Conservation (phyloP, 2,888 invertebrate genomes). For the Ennomos quercinarius region DNA sequence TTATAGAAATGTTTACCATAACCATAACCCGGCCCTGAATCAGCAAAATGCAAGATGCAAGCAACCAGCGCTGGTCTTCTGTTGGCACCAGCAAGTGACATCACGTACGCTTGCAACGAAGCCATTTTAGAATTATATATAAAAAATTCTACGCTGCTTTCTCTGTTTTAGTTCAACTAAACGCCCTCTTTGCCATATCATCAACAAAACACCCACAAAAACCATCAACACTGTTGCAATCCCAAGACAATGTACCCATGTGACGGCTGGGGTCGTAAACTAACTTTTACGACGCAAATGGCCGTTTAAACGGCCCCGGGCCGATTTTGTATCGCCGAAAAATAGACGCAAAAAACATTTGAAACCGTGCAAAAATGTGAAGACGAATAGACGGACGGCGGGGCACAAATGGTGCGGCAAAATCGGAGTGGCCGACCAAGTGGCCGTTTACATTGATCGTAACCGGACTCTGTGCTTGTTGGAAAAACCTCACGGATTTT, state of each 20-base stretch:
- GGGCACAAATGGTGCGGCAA: conserved; percentile 35
- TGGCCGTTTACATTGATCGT: conserved; percentile 21
- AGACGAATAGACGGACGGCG: conserved; percentile 36
- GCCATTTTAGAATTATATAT: too few species aligned
- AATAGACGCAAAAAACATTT: conserved; percentile 46
- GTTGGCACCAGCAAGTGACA: too few species aligned
- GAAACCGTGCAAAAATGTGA: conserved; percentile 38
- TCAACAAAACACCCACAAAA: conserved; percentile 22
- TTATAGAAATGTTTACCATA: too few species aligned
- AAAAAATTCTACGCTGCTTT: too few species aligned
- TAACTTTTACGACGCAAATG: conserved; percentile 62
- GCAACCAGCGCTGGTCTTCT: too few species aligned
- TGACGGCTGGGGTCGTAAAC: conserved; percentile 57
- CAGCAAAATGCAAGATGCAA: too few species aligned
- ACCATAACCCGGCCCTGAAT: too few species aligned
- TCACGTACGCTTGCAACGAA: too few species aligned
- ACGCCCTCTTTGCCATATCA: neutral
- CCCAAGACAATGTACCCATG: conserved; percentile 41
- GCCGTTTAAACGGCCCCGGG: conserved; percentile 60
- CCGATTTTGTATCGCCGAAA: conserved; percentile 56
- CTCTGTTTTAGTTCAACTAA: neutral
- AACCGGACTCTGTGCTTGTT: neutral
- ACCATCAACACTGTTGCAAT: conserved; percentile 33
- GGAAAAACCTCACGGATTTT: neutral
- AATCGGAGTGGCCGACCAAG: conserved; percentile 27